Evolutionary conservation across 2,888 invertebrate genomes (phyloP).

Genomic region (Silvanus unidentatus): DNA sequence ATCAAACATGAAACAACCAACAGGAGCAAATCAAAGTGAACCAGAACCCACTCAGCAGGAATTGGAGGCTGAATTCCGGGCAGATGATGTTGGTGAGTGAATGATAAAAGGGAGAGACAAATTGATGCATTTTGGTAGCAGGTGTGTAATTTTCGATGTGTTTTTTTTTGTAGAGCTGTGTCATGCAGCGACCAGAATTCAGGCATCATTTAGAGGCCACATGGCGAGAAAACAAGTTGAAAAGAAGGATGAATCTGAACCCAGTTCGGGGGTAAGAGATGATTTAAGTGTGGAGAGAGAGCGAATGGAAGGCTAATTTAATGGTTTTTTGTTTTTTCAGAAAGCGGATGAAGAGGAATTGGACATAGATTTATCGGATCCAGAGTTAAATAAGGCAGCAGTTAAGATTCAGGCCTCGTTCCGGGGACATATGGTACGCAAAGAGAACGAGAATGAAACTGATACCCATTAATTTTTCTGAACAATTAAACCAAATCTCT

Average conservation of each 20-base stretch:
- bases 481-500: no score
- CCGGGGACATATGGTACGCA: conserved; percentile 83
- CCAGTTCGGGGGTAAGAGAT: not conserved
- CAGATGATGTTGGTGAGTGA: conserved; percentile 68
- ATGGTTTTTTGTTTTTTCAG: conserved; percentile 2
- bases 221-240: conserved; percentile 68
- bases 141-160: no score
- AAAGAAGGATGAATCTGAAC: conserved; percentile 36
- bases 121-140: no score
- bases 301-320: no score
- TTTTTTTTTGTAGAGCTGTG: conserved; percentile 61
- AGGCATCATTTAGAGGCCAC: conserved; percentile 86
- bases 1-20: conserved; percentile 64
- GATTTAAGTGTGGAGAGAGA: no score
- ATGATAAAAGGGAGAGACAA: no score
- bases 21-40: conserved; percentile 48
- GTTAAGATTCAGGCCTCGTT: conserved; percentile 90
- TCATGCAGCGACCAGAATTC: conserved; percentile 83
- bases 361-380: conserved; percentile 80
- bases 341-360: conserved; percentile 55
- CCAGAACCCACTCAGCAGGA: conserved; percentile 60
- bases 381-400: conserved; percentile 82
- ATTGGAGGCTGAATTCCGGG: conserved; percentile 71
- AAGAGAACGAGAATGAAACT: conserved; percentile 52
- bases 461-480: not conserved